A percentile compares a stretch with the other conserved stretches of the same genome.
Evolutionary conservation across 2,888 invertebrate genomes (phyloP).

Genomic region (Noctua fimbriata): DNA sequence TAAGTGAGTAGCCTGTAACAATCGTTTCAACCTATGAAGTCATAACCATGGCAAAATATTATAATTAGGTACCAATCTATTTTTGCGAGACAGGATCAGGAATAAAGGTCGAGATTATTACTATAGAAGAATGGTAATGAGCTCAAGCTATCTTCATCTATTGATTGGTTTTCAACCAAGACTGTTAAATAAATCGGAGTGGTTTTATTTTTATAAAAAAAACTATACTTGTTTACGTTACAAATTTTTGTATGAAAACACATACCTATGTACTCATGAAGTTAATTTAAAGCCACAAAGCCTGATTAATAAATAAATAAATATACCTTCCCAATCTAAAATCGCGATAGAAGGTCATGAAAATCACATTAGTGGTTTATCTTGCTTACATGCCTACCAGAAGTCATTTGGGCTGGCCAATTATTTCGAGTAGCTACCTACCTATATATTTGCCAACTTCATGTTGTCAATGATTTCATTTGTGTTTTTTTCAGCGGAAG

Average conservation of each 20-base stretch:
- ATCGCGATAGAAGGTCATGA: constrained; percentile 37
- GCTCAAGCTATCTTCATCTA: neutral
- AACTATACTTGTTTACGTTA: neutral
- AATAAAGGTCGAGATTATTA: neutral
- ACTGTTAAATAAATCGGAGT: neutral
- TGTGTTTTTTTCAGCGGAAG: constrained; percentile 83
- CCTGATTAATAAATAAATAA: neutral
- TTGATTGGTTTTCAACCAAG: neutral
- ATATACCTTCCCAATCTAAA: constrained; percentile 5
- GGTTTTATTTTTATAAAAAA: neutral
- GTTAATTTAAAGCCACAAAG: neutral
- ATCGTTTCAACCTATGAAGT: neutral
- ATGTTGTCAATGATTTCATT: constrained; percentile 22
- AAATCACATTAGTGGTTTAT: constrained; percentile 33
- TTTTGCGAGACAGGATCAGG: neutral
- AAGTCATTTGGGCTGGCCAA: constrained; percentile 46
- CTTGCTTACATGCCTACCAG: constrained; percentile 22
- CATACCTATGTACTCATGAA: neutral
- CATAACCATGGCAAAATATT: too few relatives aligned
- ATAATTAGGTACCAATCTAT: neutral
- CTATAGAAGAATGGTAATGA: neutral
- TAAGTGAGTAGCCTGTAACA: neutral
- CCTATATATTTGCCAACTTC: neutral
- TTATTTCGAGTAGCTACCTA: constrained; percentile 39
- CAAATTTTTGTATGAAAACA: neutral